Evolutionary conservation across 1,140 invertebrate genomes (phyloP).

Genomic region (Drosophila arizonae): DNA sequence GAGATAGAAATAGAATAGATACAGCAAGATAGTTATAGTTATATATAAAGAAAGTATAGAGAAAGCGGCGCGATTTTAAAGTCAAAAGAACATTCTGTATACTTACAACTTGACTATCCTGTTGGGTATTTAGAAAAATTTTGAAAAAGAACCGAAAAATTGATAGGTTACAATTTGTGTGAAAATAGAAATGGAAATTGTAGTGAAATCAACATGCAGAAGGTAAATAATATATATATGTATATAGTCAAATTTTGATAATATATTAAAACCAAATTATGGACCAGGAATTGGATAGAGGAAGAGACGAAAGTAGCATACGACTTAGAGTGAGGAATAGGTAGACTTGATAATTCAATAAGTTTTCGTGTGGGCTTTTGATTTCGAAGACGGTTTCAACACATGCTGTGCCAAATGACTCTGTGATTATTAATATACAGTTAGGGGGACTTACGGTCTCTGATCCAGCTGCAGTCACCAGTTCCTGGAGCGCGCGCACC

Average conservation of each 20-base stretch:
- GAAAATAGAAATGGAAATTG: constrained; percentile 52
- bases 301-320: constrained; percentile 19
- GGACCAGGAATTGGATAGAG: constrained; percentile 9
- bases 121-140: constrained; percentile 67
- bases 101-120: constrained; percentile 82
- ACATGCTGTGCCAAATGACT: constrained; percentile 20
- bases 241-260: background rate
- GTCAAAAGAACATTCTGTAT: constrained; percentile 60
- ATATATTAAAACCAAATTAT: background rate
- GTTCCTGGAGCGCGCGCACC: constrained; percentile 98
- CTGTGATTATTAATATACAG: background rate
- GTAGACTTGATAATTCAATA: background rate
- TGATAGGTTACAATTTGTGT: constrained; percentile 76
- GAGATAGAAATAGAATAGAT: constrained; percentile 38
- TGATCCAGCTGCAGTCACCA: constrained; percentile 95
- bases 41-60: constrained; percentile 34
- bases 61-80: constrained; percentile 61
- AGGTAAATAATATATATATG: constrained; percentile 16
- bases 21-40: constrained; percentile 26
- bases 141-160: constrained; percentile 76
- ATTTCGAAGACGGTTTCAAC: background rate
- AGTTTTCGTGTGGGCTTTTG: background rate
- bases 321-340: background rate
- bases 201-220: constrained; percentile 44
- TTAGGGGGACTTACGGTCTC: constrained; percentile 90